A percentile compares a stretch with the other conserved stretches of the same genome.
Conservation (phyloP, 35 echinoderm and acorn worm genomes). For the Lytechinus pictus region DNA sequence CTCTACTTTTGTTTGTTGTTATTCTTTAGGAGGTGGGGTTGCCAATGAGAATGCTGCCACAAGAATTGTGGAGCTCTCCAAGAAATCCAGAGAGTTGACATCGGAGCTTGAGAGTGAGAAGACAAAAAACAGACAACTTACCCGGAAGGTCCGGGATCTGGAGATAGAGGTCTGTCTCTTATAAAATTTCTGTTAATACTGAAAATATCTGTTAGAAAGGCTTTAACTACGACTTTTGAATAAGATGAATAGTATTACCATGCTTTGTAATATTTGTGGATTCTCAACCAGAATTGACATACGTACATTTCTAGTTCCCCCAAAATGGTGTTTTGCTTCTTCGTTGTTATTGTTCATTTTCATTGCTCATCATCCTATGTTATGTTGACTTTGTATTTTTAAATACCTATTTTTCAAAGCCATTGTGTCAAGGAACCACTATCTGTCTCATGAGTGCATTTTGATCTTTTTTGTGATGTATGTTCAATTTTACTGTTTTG, state of each 20-base stretch:
- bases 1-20: no score
- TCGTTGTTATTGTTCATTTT: no score
- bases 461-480: no score
- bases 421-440: no score
- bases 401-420: no score
- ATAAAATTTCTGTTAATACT: neutral
- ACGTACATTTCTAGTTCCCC: no score
- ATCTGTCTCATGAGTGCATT: no score
- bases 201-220: neutral
- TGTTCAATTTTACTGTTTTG: neutral
- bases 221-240: no score
- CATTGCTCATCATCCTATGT: no score
- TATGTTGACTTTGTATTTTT: no score
- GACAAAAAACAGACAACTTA: conserved; percentile 87
- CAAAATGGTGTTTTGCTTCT: neutral
- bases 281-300: no score
- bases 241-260: no score
- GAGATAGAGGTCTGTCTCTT: conserved; percentile 69
- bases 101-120: conserved; percentile 96
- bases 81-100: conserved; percentile 92
- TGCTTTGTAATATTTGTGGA: neutral
- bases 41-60: conserved; percentile 92
- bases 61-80: conserved; percentile 95
- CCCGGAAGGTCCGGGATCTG: conserved; percentile 79
- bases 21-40: conserved; percentile 75